Evolutionary conservation across 1,140 invertebrate species (phyloP), one percentile per base, ranked within the genome.

Genomic region (Anagrus nilaparvatae): DNA sequence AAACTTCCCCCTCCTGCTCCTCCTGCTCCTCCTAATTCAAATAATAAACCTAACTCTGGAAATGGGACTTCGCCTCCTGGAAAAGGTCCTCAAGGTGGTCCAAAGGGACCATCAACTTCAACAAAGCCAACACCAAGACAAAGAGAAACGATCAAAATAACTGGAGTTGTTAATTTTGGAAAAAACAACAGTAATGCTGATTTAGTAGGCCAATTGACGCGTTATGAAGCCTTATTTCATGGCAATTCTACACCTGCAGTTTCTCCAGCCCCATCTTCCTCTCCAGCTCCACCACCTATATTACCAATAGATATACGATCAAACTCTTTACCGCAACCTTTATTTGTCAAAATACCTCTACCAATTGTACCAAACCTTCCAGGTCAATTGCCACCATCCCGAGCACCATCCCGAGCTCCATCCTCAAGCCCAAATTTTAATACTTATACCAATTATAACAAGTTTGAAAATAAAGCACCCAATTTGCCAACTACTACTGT

Each of bases 211-310:
- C 64, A 66, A 7, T 43, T 69, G 3, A 52, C 57, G 5, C 57
- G 53, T n/a, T 69, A 69, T 30, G 63, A 69, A 32, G 47, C 40
- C 19, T 32, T 67, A 0, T 69, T 69, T 16, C 66, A 69, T 38
- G 51, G 51, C 1, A 17, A 35, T 12, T 48, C 48, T 5, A 27
- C 33, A 0, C 25, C 34, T 40, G 27, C 47, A 18, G 4, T 34
- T 1, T 23, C 50, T 10, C 30, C 45, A 5, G 40, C 46, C 2
- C 24, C 53, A 3, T 37, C 52, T 1, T 16, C 47, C 1, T 40
- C 47, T 13, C 17, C 51, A 3, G 35, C 47, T 4, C 5, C 13
- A 0, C n/a, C n/a, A n/a, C n/a, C n/a, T n/a, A n/a, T n/a, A n/a
- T n/a, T n/a, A n/a, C 12, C n/a, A 2, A 41, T 27, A 4, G 29